These are phyloP conservation scores for Anadara kagoshimensis DNA, from an alignment of 1,140 invertebrate species.

Conservation along the genomic window DNA sequence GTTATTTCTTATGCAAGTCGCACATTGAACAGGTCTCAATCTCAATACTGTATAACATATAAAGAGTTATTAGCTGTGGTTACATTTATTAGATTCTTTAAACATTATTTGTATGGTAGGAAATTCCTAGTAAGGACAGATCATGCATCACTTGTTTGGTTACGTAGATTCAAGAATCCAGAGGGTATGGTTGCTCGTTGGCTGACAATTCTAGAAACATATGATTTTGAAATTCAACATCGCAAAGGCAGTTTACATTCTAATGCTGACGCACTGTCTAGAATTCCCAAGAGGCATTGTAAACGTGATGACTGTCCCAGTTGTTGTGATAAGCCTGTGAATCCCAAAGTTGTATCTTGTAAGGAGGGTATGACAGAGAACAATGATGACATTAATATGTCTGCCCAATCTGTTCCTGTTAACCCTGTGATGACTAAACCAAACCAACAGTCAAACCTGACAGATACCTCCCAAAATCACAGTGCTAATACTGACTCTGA, in stretches of 20 bases:
- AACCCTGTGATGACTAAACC: too few species aligned
- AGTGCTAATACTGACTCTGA: too few species aligned
- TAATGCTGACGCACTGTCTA: neutral
- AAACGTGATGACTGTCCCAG: too few species aligned
- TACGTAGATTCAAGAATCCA: conserved; percentile 7
- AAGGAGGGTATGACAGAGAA: too few species aligned
- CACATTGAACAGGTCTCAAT: conserved; percentile 1
- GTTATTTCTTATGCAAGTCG: conserved; percentile 17
- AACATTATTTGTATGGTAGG: conserved; percentile 11
- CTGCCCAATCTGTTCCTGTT: too few species aligned
- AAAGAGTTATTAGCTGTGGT: conserved; percentile 14
- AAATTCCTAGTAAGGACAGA: conserved; percentile 10
- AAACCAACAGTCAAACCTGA: too few species aligned
- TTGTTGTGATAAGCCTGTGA: too few species aligned
- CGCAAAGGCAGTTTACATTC: neutral
- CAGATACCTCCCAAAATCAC: too few species aligned
- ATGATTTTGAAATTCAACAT: neutral
- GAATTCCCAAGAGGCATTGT: neutral
- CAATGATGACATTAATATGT: too few species aligned
- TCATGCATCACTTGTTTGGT: conserved; percentile 9
- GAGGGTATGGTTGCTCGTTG: conserved; percentile 15
- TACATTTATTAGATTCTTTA: conserved; percentile 6
- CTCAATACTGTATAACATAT: conserved; percentile 6
- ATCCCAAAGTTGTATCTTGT: too few species aligned
- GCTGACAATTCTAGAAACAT: neutral